These are phyloP conservation scores for Rhincodon typus DNA, from an alignment of 2,797 vertebrate genomes.

Conservation along the genomic window DNA sequence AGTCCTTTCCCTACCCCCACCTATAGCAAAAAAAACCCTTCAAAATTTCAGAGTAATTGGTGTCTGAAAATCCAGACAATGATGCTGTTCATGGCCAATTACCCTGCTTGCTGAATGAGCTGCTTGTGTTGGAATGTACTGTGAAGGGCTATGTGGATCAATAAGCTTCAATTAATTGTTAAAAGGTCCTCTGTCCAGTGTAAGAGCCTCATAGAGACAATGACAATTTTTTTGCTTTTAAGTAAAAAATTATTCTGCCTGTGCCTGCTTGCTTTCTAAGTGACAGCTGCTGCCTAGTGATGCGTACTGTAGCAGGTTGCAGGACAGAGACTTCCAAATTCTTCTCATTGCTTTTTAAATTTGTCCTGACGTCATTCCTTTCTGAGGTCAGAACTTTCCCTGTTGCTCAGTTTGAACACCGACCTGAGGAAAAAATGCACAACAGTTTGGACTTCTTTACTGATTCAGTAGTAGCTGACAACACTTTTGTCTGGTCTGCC, in stretches of 20 bases:
- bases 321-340: not conserved
- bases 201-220: not conserved
- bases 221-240: not conserved
- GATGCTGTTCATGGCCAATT: constrained; percentile 28
- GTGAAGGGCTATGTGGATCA: constrained; percentile 10
- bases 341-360: constrained; percentile 16
- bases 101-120: constrained; percentile 16
- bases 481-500: not conserved
- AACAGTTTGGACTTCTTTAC: not conserved
- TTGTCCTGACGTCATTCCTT: constrained; percentile 34
- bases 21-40: not conserved
- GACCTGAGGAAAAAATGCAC: constrained; percentile 14
- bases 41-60: constrained; percentile 11
- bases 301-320: constrained; percentile 12
- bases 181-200: not conserved
- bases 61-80: constrained; percentile 35
- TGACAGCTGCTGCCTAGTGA: not conserved
- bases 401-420: constrained; percentile 17
- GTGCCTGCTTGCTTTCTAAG: not conserved
- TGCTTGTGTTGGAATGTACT: constrained; percentile 1
- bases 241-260: not conserved
- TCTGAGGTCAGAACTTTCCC: not conserved
- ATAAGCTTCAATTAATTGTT: not conserved
- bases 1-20: not conserved
- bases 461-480: not conserved